A percentile compares a stretch with the other conserved stretches of the same genome.
Conservation (phyloP, 2,113 vertebrate genomes). For the Pachyramphus minor region DNA sequence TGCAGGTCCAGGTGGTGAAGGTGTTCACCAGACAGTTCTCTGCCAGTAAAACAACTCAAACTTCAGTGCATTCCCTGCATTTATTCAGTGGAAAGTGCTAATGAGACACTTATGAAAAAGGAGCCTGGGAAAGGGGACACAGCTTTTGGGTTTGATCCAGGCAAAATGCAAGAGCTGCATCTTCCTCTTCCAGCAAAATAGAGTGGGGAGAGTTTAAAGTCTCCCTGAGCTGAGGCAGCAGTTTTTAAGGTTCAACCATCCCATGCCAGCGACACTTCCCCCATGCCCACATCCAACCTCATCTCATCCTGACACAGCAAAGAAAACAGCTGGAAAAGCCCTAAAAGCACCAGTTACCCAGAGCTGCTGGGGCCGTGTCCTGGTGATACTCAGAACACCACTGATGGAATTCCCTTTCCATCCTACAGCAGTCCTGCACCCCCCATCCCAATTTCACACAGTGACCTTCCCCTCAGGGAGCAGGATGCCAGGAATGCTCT, state of each 20-base stretch:
- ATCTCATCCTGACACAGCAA: not conserved
- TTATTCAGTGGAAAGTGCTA: not conserved
- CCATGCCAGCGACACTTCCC: rapidly evolving
- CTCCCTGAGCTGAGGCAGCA: not conserved
- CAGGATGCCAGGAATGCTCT: rapidly evolving
- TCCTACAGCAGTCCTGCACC: not conserved
- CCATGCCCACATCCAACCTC: not conserved
- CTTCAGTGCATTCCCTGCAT: not conserved
- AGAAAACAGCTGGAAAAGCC: not conserved
- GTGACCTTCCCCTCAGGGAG: rapidly evolving
- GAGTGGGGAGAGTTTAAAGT: not conserved
- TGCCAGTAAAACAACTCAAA: not conserved
- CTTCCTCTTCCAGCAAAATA: rapidly evolving
- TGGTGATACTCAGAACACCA: rapidly evolving
- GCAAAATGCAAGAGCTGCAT: not conserved
- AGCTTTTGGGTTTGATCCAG: not conserved
- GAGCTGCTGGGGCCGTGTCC: rapidly evolving
- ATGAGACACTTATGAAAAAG: not conserved
- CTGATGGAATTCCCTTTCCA: not conserved
- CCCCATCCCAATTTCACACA: too few relatives aligned
- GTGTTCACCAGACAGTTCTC: not conserved
- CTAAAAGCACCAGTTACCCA: not conserved
- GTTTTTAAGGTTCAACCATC: not conserved
- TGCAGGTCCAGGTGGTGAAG: not conserved
- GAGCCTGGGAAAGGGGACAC: not conserved